Base-by-base conservation (phyloP, 2,888 invertebrate species). In the Cactoblastis cactorum region DNA sequence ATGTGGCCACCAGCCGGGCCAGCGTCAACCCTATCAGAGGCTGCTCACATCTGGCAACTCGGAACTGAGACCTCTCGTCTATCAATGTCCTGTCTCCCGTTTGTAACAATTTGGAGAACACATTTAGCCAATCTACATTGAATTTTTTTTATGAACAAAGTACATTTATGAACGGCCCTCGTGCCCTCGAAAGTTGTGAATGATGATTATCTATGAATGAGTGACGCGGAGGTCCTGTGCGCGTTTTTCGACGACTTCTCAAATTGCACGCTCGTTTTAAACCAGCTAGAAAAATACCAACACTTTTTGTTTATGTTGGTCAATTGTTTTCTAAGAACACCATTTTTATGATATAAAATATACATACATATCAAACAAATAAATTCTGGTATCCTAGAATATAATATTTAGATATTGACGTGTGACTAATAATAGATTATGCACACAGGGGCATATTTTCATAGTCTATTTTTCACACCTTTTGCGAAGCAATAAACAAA, bases 181-280 rank as follows among this genome's bases (percentile, higher is more conserved):
- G 67, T 71, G 74, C 75, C 77, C 76, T 77, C 69, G 74, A 63
- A 60, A 56, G 52, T 67, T 68, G 73, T 78, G 77, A 78, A 78
- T 77, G 75, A 78, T 77, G 74, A 78, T 77, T 69, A 70, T 71
- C 63, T 67, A 68, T 75, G 74, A 74, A 77, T 74, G 73, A 63
- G 56, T 35, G 14, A 59, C 59, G 65, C 59, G 63, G 63, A 61
- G 55, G 61, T 61, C 59, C 63, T 63, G 53, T 54, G 62, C 57
- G 48, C 19, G 55, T 53, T 51, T 61, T 55, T 55, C n/a, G n/a
- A 50, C 48, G 49, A 49, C 51, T 54, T 50, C 47, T 45, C 35
- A 48, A 51, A 35, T 49, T 50, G 47, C 49, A 51, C 32, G 35
- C 15, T 51, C 54, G 46, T 51, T 24, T 46, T 35, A 22, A 46